A percentile compares a stretch with the other conserved stretches of the same genome.
These are phyloP conservation scores for Euglossa dilemma DNA, from an alignment of 1,140 invertebrate species.

Conservation along the genomic window DNA sequence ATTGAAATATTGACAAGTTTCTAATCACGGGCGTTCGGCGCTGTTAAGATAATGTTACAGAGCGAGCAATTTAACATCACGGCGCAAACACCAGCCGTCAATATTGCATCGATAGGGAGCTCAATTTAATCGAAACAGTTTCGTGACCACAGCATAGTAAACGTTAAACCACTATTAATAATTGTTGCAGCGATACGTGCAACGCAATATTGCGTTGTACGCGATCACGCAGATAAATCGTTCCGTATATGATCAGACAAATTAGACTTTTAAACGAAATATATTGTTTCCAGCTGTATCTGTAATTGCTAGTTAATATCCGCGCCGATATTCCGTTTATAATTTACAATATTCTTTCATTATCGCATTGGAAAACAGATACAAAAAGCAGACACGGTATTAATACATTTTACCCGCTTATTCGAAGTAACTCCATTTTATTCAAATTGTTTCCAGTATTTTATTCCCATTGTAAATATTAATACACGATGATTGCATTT, in stretches of 20 bases:
- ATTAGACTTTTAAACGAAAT: not conserved
- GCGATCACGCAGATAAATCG: not conserved
- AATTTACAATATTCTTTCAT: not conserved
- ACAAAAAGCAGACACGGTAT: not conserved
- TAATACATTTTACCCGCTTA: not conserved
- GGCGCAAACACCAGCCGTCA: not conserved
- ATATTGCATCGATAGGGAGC: conserved; percentile 12
- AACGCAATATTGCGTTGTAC: not conserved
- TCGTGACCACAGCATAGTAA: not conserved
- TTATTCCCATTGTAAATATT: not conserved
- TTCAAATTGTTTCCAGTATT: not conserved
- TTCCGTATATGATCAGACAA: not conserved
- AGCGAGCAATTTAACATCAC: not conserved
- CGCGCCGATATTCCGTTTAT: not conserved
- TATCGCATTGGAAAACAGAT: not conserved
- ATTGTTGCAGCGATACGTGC: not conserved
- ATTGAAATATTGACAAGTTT: not conserved
- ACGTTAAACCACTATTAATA: conserved; percentile 20
- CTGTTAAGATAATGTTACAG: conserved; percentile 6
- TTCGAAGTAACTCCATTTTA: not conserved
- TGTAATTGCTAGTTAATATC: not conserved
- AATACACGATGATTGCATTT: not conserved
- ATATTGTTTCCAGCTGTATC: not conserved
- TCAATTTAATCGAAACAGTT: conserved; percentile 1
- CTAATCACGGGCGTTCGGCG: not conserved